These are phyloP conservation scores for Ichneumoninae sp. DNA, from an alignment of 2,888 invertebrate species.

Conservation along the genomic window DNA sequence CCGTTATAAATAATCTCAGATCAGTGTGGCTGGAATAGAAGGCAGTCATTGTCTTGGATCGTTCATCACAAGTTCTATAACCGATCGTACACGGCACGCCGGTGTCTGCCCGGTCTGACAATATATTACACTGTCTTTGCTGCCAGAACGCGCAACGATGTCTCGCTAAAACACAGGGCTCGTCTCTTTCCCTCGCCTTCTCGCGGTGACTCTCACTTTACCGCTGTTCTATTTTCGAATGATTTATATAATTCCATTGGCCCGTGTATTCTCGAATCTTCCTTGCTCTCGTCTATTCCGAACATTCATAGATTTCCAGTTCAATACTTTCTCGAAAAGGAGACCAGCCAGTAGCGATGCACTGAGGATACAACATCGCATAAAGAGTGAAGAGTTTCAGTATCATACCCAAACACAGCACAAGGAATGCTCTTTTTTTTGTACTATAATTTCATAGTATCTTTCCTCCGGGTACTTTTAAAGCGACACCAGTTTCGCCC, in stretches of 20 bases:
- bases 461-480: constrained; percentile 27
- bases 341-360: constrained; percentile 3
- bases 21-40: constrained; percentile 17
- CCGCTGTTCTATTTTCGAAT: constrained; percentile 20
- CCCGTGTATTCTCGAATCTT: background rate
- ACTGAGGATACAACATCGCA: constrained; percentile 24
- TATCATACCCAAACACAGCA: constrained; percentile 30
- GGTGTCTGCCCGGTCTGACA: constrained; percentile 11
- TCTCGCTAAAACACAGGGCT: constrained; percentile 9
- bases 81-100: constrained; percentile 10
- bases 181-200: background rate
- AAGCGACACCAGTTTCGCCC: constrained; percentile 19
- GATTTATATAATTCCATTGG: constrained; percentile 22
- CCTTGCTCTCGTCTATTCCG: background rate
- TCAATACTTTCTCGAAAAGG: constrained; percentile 21
- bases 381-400: constrained; percentile 30
- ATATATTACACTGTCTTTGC: constrained; percentile 23
- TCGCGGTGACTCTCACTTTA: constrained; percentile 15
- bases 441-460: constrained; percentile 42
- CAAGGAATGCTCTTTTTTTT: constrained; percentile 27
- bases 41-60: constrained; percentile 24
- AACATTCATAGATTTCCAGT: background rate
- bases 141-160: constrained; percentile 16
- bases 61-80: constrained; percentile 24
- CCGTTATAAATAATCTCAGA: constrained; percentile 25